Percentiles rank a stretch among this genome's conserved stretches.
These are phyloP conservation scores for Aphelenchoides besseyi DNA, from an alignment of 1,140 invertebrate genomes.

Conservation along the genomic window DNA sequence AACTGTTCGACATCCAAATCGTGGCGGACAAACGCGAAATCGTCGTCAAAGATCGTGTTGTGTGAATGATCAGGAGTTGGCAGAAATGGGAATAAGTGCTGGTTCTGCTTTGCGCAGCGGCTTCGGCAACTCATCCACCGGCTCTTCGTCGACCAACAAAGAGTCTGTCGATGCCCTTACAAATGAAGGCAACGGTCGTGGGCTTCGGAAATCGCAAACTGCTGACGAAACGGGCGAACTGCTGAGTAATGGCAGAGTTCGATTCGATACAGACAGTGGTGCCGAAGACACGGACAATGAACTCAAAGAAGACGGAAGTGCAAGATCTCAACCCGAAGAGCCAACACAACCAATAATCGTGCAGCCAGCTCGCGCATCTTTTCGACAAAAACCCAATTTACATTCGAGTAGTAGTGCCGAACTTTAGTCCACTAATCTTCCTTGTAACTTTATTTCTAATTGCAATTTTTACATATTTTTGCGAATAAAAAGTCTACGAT, in stretches of 20 bases:
- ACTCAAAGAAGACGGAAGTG: not conserved
- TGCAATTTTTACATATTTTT: not conserved
- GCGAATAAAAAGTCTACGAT: not conserved
- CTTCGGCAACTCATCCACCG: not conserved
- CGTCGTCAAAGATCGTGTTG: not conserved
- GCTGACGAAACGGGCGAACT: constrained; percentile 5
- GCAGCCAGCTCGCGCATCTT: not conserved
- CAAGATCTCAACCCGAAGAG: not conserved
- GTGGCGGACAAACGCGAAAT: not conserved
- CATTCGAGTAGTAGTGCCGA: not conserved
- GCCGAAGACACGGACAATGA: not conserved
- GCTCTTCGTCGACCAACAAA: constrained; percentile 3
- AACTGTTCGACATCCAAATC: not conserved
- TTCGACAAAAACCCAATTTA: not conserved
- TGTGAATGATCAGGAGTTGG: not conserved
- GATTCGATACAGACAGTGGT: not conserved
- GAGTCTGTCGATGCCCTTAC: not conserved
- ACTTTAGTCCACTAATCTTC: not conserved
- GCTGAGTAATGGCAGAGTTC: not conserved
- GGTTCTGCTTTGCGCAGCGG: not conserved
- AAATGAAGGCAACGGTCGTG: not conserved
- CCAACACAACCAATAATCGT: constrained; percentile 3
- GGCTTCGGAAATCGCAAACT: not conserved
- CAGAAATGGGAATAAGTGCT: not conserved
- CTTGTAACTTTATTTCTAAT: not conserved